These are phyloP conservation scores for Drosophila paulistorum DNA, from an alignment of 1,140 invertebrate genomes.

Conservation along the genomic window DNA sequence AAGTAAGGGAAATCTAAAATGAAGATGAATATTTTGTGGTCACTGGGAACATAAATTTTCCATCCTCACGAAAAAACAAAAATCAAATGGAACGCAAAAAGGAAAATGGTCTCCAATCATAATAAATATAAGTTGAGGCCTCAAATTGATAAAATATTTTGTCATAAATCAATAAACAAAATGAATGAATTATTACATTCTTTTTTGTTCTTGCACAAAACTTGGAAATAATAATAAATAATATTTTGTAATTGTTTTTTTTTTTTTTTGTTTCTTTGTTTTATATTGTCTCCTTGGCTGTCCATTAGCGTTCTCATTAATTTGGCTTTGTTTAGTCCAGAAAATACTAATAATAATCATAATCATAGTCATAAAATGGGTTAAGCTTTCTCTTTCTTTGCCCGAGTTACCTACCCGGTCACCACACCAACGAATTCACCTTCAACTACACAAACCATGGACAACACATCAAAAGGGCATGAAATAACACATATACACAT, in stretches of 20 bases:
- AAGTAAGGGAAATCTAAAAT: slow-evolving; percentile 43
- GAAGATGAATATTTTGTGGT: slow-evolving; percentile 75
- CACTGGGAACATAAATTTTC: slow-evolving; percentile 65
- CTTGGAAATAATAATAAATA: slow-evolving; percentile 61
- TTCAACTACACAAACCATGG: too few relatives aligned
- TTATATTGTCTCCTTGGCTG: slow-evolving; percentile 33
- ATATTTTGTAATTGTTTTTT: slow-evolving; percentile 48
- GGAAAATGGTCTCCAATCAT: slow-evolving; percentile 59
- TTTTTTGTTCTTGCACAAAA: slow-evolving; percentile 39
- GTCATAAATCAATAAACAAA: slow-evolving; percentile 71
- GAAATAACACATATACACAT: too few relatives aligned
- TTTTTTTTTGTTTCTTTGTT: slow-evolving; percentile 46
- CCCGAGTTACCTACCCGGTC: too few relatives aligned
- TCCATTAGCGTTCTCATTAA: slow-evolving; percentile 76
- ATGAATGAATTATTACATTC: slow-evolving; percentile 74
- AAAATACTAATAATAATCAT: slow-evolving; percentile 66
- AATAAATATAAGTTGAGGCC: slow-evolving; percentile 66
- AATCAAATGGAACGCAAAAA: slow-evolving; percentile 14
- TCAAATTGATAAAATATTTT: slow-evolving; percentile 75
- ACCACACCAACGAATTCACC: too few relatives aligned
- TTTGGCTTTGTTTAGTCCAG: slow-evolving; percentile 63
- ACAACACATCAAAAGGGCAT: too few relatives aligned
- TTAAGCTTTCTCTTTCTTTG: slow-evolving; percentile 42
- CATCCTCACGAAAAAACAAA: slow-evolving; percentile 3
- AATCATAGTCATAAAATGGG: slow-evolving; percentile 64